Percentiles rank a stretch among this genome's conserved stretches.
Evolutionary conservation across 92 coral and sea anemone genomes (phyloP).

Genomic region (Palythoa caribaeorum): DNA sequence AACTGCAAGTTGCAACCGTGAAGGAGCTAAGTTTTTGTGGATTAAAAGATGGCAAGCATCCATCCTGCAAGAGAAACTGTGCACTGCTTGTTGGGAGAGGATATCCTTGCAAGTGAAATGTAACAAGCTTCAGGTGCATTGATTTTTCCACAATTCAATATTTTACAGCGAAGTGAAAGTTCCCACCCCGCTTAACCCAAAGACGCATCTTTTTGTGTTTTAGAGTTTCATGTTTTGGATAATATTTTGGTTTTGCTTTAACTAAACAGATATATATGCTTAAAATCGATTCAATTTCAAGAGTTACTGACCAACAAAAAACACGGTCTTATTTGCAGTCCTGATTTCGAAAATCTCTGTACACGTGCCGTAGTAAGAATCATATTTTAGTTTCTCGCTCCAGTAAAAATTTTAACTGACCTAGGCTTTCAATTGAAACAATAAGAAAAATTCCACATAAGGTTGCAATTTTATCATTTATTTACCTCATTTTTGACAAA

Average conservation of each 20-base stretch:
- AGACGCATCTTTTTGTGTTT: not conserved
- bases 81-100: constrained; percentile 40
- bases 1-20: constrained; percentile 41
- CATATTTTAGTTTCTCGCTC: not conserved
- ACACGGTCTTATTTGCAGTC: not conserved
- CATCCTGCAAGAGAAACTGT: constrained; percentile 43
- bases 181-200: not conserved
- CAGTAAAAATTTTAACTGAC: not conserved
- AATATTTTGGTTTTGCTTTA: not conserved
- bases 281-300: not conserved
- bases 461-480: constrained; percentile 2
- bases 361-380: not conserved
- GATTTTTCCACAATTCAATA: not conserved
- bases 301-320: not conserved
- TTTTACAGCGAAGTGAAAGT: not conserved
- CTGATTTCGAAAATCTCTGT: not conserved
- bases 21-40: constrained; percentile 35
- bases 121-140: not conserved
- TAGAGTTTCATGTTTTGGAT: not conserved
- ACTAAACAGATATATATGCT: not conserved
- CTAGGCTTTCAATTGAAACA: not conserved
- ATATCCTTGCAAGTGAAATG: constrained; percentile 7
- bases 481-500: not conserved
- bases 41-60: constrained; percentile 45
- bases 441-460: not conserved